Base-by-base conservation (phyloP, 2,113 vertebrate species). In the Stictonetta naevosa region DNA sequence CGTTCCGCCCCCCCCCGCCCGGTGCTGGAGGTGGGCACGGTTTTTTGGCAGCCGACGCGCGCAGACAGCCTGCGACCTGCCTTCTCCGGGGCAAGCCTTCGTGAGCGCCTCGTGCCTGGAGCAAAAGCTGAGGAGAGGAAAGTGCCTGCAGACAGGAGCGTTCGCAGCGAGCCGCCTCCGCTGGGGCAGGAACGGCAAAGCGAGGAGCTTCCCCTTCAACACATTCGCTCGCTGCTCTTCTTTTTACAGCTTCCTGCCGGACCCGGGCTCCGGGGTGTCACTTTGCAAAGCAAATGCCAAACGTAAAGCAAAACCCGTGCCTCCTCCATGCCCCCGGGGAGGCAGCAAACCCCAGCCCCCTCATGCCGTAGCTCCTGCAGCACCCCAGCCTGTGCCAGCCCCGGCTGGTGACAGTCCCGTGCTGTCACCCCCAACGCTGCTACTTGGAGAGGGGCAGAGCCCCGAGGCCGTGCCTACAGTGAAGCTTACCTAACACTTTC, bases 401-500 rank as follows among this genome's bases (percentile, higher is more conserved):
- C 48, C 2, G 3, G 36, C 20, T 8, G 52, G 42, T 15, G 60
- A 38, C 66, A 46, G 74, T 46, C 18, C 33, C 21, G 15, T 31
- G 34, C 29, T 25, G 77, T n/a, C 44, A 78, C 33, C 25, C 25
- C 19, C 19, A 44, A 38, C 25, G 33, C 34, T 67, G 28, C 44
- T 71, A 9, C 1, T 40, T 40, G 40, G 6, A 74, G 60, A 46
- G 36, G n/a, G 90, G 76, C 92, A 95, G 52, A 56, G 83, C 26
- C 29, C 76, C 75, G 90, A 29, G 18, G 6, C 68, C 42, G 60
- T 94, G 86, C 92, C 83, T 77, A 52, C 40, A 73, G 58, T 7
- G 46, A 33, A 81, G 63, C 66, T 95, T 88, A 95, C 92, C 83
- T 96, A 96, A 96, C 77, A 91, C 72, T 96, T 95, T 96, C 93